Evolutionary conservation across 2,797 vertebrate species (phyloP).

Genomic region (Strix occidentalis): DNA sequence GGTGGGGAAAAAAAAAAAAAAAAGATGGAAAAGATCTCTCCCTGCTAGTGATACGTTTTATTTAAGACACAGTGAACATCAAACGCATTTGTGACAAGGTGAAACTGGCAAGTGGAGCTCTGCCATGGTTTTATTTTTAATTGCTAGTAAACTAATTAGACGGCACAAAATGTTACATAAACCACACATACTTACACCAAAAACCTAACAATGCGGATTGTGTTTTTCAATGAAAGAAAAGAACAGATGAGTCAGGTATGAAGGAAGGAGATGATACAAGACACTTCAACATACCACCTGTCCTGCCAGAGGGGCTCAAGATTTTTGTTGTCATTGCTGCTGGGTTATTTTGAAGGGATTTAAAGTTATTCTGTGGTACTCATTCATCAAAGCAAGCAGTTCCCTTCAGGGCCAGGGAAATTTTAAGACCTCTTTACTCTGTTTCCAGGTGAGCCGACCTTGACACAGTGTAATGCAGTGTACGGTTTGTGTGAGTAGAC

Average conservation of each 20-base stretch:
- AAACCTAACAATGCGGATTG: constrained; percentile 33
- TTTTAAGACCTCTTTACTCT: neutral
- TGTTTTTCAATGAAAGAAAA: constrained; percentile 28
- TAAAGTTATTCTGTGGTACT: neutral
- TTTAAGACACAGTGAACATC: constrained; percentile 67
- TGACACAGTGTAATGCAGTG: neutral
- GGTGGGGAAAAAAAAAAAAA: constrained; percentile 28
- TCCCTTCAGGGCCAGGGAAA: neutral
- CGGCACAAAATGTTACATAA: constrained; percentile 62
- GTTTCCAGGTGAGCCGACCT: neutral
- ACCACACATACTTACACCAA: neutral
- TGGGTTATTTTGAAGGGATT: neutral
- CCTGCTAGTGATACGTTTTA: constrained; percentile 68
- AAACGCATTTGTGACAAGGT: constrained; percentile 71
- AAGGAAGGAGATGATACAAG: neutral
- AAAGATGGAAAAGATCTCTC: constrained; percentile 42
- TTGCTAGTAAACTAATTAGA: constrained; percentile 75
- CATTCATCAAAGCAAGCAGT: neutral
- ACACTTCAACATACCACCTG: neutral
- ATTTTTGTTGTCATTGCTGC: neutral
- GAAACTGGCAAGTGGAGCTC: constrained; percentile 70
- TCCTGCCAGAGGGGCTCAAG: constrained; percentile 16
- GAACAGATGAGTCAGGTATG: constrained; percentile 32
- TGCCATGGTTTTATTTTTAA: constrained; percentile 77
- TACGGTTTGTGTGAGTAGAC: neutral